These are phyloP conservation scores for Agapornis canus DNA, from an alignment of 2,797 vertebrate species.

Conservation along the genomic window DNA sequence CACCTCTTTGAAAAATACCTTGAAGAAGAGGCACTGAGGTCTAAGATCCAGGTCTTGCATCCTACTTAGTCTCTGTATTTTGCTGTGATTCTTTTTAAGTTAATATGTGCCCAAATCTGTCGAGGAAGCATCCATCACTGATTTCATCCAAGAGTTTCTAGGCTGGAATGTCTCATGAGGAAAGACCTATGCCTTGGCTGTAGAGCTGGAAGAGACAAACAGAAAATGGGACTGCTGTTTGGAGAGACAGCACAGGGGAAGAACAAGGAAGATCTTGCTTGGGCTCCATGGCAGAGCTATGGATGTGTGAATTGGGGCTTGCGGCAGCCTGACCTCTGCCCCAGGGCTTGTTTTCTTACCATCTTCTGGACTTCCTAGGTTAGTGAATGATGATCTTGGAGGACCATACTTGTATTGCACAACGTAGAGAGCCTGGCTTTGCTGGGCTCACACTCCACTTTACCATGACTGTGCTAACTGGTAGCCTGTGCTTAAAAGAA, in stretches of 20 bases:
- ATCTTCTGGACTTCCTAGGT: background rate
- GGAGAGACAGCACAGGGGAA: background rate
- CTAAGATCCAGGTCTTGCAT: background rate
- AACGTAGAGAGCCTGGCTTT: background rate
- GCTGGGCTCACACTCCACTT: background rate
- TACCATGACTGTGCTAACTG: background rate
- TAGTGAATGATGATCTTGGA: background rate
- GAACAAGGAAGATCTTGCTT: background rate
- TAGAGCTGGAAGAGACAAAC: background rate
- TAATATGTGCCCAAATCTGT: background rate
- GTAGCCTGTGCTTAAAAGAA: background rate
- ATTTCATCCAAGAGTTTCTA: background rate
- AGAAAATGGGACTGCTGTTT: background rate
- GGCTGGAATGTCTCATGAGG: background rate
- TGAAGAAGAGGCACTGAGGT: background rate
- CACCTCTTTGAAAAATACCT: background rate
- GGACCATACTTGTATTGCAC: fast-evolving
- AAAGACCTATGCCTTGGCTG: background rate
- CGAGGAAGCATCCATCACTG: background rate
- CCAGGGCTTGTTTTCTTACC: background rate
- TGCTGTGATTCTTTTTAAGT: background rate
- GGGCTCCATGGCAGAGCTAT: background rate
- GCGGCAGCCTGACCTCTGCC: background rate
- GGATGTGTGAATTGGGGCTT: fast-evolving
- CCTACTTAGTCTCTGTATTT: background rate